These are phyloP conservation scores for Pelvicachromis taeniatus DNA, from an alignment of 2,113 vertebrate genomes.

Conservation along the genomic window DNA sequence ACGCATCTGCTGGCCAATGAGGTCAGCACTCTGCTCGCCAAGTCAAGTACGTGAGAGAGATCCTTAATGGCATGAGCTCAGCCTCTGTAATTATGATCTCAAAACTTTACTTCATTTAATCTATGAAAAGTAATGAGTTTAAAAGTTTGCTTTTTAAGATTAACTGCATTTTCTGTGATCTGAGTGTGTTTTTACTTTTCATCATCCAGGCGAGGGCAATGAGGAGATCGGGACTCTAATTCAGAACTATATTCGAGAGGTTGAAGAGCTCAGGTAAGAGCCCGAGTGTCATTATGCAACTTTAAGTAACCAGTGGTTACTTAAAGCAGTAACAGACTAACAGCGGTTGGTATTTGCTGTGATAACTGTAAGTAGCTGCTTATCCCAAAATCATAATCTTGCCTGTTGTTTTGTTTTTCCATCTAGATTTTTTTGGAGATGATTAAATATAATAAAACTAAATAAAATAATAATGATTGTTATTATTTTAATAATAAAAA, in stretches of 20 bases:
- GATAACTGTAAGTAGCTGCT: background rate
- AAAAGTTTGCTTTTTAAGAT: background rate
- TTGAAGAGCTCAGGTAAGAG: slow-evolving; percentile 88
- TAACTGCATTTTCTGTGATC: background rate
- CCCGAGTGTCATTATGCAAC: background rate
- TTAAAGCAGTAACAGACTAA: background rate
- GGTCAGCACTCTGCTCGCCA: slow-evolving; percentile 85
- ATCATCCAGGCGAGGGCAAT: slow-evolving; percentile 80
- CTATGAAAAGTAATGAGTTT: background rate
- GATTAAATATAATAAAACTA: background rate
- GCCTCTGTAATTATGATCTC: background rate
- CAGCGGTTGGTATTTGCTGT: background rate
- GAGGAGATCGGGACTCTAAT: slow-evolving; percentile 90
- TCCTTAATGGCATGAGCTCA: background rate
- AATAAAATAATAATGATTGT: background rate
- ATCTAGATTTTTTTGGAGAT: background rate
- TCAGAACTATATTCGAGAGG: slow-evolving; percentile 95
- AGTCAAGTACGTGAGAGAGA: slow-evolving; percentile 77
- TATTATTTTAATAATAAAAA: too few species aligned
- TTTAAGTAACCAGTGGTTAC: background rate
- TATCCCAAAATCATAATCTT: background rate
- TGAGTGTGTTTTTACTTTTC: background rate
- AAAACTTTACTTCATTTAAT: too few species aligned
- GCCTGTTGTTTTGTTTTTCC: background rate
- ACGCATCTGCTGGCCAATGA: slow-evolving; percentile 92